These are phyloP conservation scores for Sula dactylatra DNA, from an alignment of 2,113 vertebrate species.

Conservation along the genomic window DNA sequence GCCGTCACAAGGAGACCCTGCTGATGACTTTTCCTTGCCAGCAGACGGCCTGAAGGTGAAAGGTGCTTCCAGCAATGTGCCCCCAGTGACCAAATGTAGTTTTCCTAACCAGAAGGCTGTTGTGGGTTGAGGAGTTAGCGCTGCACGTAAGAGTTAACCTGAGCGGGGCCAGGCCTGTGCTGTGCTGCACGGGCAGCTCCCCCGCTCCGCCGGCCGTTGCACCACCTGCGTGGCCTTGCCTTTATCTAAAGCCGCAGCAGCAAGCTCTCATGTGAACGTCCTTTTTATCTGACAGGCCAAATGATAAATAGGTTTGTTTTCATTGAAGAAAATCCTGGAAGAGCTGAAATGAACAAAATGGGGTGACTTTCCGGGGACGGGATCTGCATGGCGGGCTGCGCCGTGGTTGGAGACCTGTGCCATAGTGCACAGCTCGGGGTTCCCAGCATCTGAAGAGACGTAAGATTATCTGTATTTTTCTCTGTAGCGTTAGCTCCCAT, in stretches of 20 bases:
- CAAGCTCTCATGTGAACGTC: not conserved
- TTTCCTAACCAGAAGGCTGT: not conserved
- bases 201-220: fast-evolving
- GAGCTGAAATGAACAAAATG: not conserved
- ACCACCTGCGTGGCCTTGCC: not conserved
- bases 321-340: not conserved
- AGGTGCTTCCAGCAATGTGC: not conserved
- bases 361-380: not conserved
- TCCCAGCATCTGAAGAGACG: not conserved
- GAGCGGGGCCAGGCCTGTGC: not conserved
- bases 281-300: not conserved
- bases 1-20: not conserved
- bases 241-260: not conserved
- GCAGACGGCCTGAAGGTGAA: not conserved
- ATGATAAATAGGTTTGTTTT: not conserved
- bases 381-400: fast-evolving
- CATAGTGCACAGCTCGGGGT: fast-evolving
- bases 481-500: not conserved
- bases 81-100: not conserved
- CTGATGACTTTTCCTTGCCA: not conserved
- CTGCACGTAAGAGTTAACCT: fast-evolving
- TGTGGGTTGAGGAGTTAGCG: not conserved
- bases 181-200: not conserved
- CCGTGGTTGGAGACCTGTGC: not conserved
- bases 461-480: not conserved